Conservation (phyloP, 2,797 vertebrate species). For the Oreortyx pictus region DNA sequence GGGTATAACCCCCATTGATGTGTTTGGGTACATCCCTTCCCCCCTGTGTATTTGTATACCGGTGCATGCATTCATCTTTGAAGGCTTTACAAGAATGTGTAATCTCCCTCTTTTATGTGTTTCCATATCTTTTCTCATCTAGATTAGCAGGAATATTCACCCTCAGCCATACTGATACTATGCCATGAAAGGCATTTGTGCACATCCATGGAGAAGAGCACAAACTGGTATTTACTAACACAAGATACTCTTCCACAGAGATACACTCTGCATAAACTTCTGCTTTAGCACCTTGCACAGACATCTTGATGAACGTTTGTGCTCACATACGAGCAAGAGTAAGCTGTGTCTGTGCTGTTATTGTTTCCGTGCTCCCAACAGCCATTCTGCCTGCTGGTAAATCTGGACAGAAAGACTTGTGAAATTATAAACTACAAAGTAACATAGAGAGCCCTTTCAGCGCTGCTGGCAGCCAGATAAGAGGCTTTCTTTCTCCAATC, state of each 20-base stretch:
- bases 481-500: not conserved
- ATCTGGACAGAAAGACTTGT: not conserved
- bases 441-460: slow-evolving; percentile 10
- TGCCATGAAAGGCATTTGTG: slow-evolving; percentile 35
- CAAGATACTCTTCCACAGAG: slow-evolving; percentile 17
- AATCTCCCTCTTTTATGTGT: slow-evolving; percentile 58
- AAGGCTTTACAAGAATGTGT: slow-evolving; percentile 64
- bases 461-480: slow-evolving; percentile 37
- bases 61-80: slow-evolving; percentile 47
- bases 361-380: not conserved
- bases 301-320: not conserved
- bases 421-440: slow-evolving; percentile 39
- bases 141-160: slow-evolving; percentile 13
- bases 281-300: not conserved
- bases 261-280: not conserved
- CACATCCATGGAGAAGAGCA: not conserved
- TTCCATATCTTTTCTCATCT: slow-evolving; percentile 69
- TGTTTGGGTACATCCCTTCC: slow-evolving; percentile 36
- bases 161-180: slow-evolving; percentile 33
- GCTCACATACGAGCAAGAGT: not conserved
- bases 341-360: not conserved
- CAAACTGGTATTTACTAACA: slow-evolving; percentile 12
- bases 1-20: slow-evolving; percentile 42
- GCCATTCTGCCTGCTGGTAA: not conserved
- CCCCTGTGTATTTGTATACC: slow-evolving; percentile 51